phyloP scores from a whole-genome alignment of 2,888 invertebrate genomes.

The Drosophila lacicola region DNA sequence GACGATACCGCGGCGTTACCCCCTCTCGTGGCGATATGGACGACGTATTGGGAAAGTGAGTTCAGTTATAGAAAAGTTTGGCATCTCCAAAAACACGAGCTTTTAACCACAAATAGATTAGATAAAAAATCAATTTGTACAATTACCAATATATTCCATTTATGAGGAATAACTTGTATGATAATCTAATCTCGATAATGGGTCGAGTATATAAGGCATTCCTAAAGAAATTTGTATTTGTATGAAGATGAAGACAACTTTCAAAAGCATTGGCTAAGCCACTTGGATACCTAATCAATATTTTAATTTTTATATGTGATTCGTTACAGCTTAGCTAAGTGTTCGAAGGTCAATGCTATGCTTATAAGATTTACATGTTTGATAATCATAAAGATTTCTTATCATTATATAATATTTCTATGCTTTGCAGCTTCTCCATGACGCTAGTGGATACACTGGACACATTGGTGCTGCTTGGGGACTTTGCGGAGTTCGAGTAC shows the following conservation, averaged over 20 bases:
- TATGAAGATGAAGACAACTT: too few species aligned
- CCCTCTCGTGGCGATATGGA: slow-evolving; percentile 98
- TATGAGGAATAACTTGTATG: not conserved
- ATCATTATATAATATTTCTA: slow-evolving; percentile 5
- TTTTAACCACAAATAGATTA: not conserved
- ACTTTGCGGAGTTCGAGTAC: slow-evolving; percentile 96
- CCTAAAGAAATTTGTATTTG: too few species aligned
- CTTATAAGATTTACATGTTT: not conserved
- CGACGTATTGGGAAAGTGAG: slow-evolving; percentile 98
- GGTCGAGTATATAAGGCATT: too few species aligned
- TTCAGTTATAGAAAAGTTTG: slow-evolving; percentile 22
- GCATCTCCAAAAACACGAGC: not conserved
- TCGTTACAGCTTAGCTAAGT: too few species aligned
- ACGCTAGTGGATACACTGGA: slow-evolving; percentile 98
- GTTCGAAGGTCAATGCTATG: too few species aligned
- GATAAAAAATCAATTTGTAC: not conserved
- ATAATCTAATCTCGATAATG: not conserved
- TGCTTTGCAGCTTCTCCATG: slow-evolving; percentile 94
- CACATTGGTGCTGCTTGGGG: slow-evolving; percentile 95
- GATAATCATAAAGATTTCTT: too few species aligned
- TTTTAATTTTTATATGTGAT: too few species aligned
- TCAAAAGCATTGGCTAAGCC: too few species aligned
- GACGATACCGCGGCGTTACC: slow-evolving; percentile 95
- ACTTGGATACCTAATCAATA: too few species aligned
- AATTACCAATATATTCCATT: not conserved